phyloP scores from a whole-genome alignment of 2,113 vertebrate species.

The Boulengeromyrus knoepffleri region DNA sequence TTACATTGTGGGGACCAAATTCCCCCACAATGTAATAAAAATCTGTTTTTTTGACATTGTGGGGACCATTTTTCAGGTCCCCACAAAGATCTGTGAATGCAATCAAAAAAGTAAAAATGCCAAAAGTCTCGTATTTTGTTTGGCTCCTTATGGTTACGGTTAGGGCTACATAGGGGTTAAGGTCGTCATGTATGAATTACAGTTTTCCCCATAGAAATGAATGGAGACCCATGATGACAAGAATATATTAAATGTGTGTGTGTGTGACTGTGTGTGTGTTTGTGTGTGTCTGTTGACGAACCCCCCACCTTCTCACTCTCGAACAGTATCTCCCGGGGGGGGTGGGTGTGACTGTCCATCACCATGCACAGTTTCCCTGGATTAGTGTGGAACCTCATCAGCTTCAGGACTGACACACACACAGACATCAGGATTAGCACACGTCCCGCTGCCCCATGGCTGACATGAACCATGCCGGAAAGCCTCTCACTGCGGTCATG shows the following conservation, averaged over 20 bases:
- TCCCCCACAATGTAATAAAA: background rate
- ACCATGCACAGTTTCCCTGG: slow-evolving; percentile 66
- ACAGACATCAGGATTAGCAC: background rate
- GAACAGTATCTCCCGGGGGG: slow-evolving; percentile 69
- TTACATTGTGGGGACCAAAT: background rate
- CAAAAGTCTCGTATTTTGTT: background rate
- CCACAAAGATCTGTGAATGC: background rate
- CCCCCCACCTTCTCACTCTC: slow-evolving; percentile 56
- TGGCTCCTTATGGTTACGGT: background rate
- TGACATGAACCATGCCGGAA: background rate
- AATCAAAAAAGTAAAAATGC: background rate
- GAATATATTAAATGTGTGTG: background rate
- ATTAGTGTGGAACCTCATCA: slow-evolving; percentile 70
- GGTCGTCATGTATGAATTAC: no score
- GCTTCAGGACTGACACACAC: slow-evolving; percentile 68
- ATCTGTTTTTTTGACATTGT: background rate
- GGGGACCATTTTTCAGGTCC: background rate
- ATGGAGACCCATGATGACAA: background rate
- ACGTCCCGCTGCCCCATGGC: background rate
- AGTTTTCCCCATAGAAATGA: background rate
- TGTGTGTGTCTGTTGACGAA: background rate
- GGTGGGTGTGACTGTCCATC: slow-evolving; percentile 60
- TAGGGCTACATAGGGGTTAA: no score
- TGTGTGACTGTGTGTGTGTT: background rate
- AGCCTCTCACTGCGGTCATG: slow-evolving; percentile 65